phyloP scores from a whole-genome alignment of 2,888 invertebrate species.

The Invenusta paracnida region DNA sequence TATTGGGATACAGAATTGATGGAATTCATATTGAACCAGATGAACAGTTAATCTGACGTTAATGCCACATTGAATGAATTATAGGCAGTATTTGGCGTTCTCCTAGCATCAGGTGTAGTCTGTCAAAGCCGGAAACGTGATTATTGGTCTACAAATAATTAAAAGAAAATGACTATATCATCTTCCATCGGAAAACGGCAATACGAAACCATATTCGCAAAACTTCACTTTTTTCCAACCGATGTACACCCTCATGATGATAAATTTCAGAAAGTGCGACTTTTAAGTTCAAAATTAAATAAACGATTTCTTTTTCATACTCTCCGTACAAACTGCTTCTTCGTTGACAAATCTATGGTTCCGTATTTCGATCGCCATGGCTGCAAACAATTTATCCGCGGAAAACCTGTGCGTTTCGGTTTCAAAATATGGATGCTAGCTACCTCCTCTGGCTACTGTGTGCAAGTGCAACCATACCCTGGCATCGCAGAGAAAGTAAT shows the following conservation, averaged over 20 bases:
- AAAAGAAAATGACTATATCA: slow-evolving; percentile 1
- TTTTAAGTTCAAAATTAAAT: neutral
- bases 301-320: slow-evolving; percentile 1
- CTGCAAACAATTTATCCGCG: slow-evolving; percentile 18
- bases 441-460: slow-evolving; percentile 13
- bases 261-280: slow-evolving; percentile 11
- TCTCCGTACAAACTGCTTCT: neutral
- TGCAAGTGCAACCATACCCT: neutral
- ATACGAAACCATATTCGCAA: neutral
- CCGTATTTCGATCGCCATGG: too few relatives aligned
- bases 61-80: neutral
- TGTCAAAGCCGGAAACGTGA: neutral
- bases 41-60: neutral
- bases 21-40: slow-evolving; percentile 3
- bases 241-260: neutral
- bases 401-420: neutral
- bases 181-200: neutral
- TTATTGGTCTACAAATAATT: neutral
- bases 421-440: slow-evolving; percentile 6
- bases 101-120: too few relatives aligned
- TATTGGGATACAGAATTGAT: neutral
- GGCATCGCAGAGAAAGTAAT: slow-evolving; percentile 4
- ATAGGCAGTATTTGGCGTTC: neutral
- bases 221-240: neutral
- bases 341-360: neutral